Conservation (phyloP, 2,797 vertebrate species). For the Myotis vivesi region DNA sequence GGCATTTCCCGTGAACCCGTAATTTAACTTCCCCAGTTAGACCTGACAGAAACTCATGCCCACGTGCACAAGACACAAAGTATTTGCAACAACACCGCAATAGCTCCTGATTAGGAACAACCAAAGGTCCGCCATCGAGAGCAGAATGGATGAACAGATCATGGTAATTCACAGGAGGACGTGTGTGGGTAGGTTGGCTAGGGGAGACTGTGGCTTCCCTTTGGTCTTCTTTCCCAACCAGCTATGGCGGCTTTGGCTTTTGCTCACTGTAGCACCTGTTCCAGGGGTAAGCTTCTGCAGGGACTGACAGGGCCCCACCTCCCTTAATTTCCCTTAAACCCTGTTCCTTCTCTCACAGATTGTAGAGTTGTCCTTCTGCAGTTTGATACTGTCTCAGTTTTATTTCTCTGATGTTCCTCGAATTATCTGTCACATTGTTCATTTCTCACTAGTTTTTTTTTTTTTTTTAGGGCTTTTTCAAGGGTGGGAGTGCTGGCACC, state of each 20-base stretch:
- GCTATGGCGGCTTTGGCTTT: neutral
- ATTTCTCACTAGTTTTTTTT: neutral
- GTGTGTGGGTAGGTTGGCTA: fast-evolving
- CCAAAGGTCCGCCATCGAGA: neutral
- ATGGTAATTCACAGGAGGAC: neutral
- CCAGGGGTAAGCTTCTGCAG: neutral
- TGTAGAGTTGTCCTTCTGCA: neutral
- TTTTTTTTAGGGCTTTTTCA: neutral
- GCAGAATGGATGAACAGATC: neutral
- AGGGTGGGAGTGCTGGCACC: fast-evolving
- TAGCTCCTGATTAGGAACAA: neutral
- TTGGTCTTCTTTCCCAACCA: neutral
- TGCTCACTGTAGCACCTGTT: neutral
- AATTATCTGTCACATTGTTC: neutral
- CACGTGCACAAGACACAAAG: neutral
- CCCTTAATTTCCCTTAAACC: neutral
- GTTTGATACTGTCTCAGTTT: neutral
- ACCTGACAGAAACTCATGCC: neutral
- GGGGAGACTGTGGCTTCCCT: neutral
- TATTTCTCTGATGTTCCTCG: neutral
- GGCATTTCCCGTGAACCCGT: neutral
- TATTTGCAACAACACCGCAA: neutral
- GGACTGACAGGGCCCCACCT: too few species aligned
- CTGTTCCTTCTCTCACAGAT: neutral
- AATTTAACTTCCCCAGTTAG: neutral